Evolutionary conservation across 2,888 invertebrate genomes (phyloP).

Genomic region (Parnassius apollo): DNA sequence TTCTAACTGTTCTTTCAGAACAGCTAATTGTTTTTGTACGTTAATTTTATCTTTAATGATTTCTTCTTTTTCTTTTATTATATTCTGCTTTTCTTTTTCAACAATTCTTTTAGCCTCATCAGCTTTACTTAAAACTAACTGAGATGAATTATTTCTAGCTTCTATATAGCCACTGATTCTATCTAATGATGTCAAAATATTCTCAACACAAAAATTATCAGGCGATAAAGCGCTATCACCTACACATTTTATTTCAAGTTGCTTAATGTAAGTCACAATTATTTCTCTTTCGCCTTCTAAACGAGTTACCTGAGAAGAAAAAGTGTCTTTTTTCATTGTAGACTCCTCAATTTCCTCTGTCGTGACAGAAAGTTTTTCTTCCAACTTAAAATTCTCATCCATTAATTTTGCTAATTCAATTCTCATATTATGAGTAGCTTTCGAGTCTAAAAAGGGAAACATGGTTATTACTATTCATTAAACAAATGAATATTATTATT

Average conservation of each 20-base stretch:
- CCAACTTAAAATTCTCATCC: slow-evolving; percentile 49
- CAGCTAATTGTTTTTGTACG: slow-evolving; percentile 51
- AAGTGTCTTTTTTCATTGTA: slow-evolving; percentile 33
- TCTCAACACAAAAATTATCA: slow-evolving; percentile 46
- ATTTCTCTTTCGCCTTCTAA: slow-evolving; percentile 41
- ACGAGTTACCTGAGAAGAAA: not conserved
- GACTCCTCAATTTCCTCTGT: slow-evolving; percentile 50
- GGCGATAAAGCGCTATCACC: slow-evolving; percentile 56
- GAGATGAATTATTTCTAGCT: slow-evolving; percentile 54
- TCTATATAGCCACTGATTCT: slow-evolving; percentile 53
- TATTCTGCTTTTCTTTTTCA: slow-evolving; percentile 69
- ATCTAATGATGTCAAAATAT: slow-evolving; percentile 53
- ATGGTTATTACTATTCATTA: not conserved
- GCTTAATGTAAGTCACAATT: slow-evolving; percentile 43
- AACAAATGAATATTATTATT: too few species aligned
- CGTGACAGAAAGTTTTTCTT: slow-evolving; percentile 49
- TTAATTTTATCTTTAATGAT: slow-evolving; percentile 51
- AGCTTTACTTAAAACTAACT: slow-evolving; percentile 63
- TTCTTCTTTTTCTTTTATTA: slow-evolving; percentile 64
- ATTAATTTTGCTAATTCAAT: slow-evolving; percentile 61
- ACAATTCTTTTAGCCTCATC: slow-evolving; percentile 66
- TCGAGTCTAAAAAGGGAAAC: slow-evolving; percentile 56
- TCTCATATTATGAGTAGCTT: slow-evolving; percentile 70
- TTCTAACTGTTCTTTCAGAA: slow-evolving; percentile 51
- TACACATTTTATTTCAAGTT: slow-evolving; percentile 57